phyloP scores from a whole-genome alignment of 35 echinoderm and acorn worm species.

The Chiridota heheva region DNA sequence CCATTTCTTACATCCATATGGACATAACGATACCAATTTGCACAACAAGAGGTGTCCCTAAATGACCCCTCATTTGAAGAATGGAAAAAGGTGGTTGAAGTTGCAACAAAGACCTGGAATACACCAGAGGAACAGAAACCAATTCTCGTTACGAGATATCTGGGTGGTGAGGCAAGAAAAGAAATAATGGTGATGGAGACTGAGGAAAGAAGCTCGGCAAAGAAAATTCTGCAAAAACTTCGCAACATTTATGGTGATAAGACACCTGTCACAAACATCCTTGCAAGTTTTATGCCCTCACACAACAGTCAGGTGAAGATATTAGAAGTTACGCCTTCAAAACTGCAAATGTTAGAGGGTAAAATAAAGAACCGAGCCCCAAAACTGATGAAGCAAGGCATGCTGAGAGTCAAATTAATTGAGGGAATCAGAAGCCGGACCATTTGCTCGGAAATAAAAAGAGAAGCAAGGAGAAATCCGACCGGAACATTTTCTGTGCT shows the following conservation, averaged over 20 bases:
- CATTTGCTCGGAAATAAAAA: background rate
- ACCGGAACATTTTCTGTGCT: background rate
- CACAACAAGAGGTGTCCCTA: background rate
- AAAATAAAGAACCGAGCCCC: background rate
- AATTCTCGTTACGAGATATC: background rate
- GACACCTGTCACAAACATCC: background rate
- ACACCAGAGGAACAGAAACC: background rate
- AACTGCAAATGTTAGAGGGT: background rate
- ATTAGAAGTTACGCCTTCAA: background rate
- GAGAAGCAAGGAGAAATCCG: background rate
- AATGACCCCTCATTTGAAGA: constrained; percentile 16
- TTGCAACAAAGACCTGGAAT: constrained; percentile 9
- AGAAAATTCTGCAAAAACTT: background rate
- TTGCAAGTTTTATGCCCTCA: background rate
- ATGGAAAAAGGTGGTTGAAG: background rate
- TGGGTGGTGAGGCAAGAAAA: constrained; percentile 17
- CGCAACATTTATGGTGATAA: background rate
- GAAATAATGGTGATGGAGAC: background rate
- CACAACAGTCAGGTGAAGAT: background rate
- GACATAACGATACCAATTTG: constrained; percentile 14
- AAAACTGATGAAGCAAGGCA: background rate
- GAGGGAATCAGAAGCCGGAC: background rate
- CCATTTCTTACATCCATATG: constrained; percentile 2
- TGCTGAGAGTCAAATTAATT: constrained; percentile 21
- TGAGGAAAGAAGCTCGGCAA: background rate